Percentiles rank a stretch among this genome's conserved stretches.
Evolutionary conservation across 2,113 vertebrate genomes (phyloP).

Genomic region (Rhabdornis inornatus): DNA sequence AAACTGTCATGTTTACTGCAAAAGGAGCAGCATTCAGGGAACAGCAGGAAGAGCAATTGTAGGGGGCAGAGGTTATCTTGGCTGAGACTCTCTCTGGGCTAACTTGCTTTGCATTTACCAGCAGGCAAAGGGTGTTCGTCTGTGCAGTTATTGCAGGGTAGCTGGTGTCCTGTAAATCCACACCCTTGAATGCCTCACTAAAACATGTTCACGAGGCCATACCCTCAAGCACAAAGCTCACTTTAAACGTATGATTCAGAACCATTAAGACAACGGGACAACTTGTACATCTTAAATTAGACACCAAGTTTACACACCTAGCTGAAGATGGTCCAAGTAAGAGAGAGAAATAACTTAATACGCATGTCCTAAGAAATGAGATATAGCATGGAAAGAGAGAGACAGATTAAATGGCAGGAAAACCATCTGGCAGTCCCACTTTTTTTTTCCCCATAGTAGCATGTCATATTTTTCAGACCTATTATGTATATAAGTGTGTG

Average conservation of each 20-base stretch:
- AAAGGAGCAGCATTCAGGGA: neutral
- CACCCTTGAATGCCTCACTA: constrained; percentile 1
- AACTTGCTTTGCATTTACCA: neutral
- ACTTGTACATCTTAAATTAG: neutral
- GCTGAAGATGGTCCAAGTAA: neutral
- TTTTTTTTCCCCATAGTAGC: neutral
- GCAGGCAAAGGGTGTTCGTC: neutral
- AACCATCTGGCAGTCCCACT: neutral
- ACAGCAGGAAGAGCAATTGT: neutral
- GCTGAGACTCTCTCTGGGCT: neutral
- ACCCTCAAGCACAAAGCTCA: neutral
- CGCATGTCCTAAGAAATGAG: neutral
- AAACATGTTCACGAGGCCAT: neutral
- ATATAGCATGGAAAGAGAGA: neutral
- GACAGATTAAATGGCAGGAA: neutral
- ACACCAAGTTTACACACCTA: neutral
- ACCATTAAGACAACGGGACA: neutral
- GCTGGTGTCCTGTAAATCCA: constrained; percentile 22
- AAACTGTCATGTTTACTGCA: neutral
- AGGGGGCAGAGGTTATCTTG: neutral
- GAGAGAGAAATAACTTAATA: neutral
- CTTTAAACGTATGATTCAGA: constrained; percentile 28
- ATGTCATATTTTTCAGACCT: neutral
- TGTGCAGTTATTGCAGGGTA: neutral
- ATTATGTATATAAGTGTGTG: neutral